Evolutionary conservation across 2,888 invertebrate genomes (phyloP).

Genomic region (Euplagia quadripunctaria): DNA sequence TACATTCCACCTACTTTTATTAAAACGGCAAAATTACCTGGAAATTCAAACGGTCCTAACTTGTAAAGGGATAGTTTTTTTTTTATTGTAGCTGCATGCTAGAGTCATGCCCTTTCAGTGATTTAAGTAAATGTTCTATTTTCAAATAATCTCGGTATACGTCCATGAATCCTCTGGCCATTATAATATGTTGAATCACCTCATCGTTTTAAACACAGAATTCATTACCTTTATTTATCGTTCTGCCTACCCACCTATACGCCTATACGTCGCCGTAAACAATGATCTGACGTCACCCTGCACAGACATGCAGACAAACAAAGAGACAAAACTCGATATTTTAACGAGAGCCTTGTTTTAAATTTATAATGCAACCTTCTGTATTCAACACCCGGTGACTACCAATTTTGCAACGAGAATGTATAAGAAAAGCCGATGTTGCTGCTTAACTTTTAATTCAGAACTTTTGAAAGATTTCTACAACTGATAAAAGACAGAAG

Average conservation of each 20-base stretch:
- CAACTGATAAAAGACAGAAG: too few species aligned
- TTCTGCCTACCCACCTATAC: slow-evolving; percentile 31
- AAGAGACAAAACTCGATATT: slow-evolving; percentile 71
- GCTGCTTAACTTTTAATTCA: slow-evolving; percentile 25
- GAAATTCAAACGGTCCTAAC: too few species aligned
- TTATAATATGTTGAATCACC: slow-evolving; percentile 2
- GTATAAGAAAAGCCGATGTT: slow-evolving; percentile 57
- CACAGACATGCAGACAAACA: slow-evolving; percentile 50
- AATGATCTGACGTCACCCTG: slow-evolving; percentile 48
- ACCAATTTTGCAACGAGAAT: slow-evolving; percentile 68
- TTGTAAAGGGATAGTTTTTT: too few species aligned
- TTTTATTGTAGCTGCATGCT: too few species aligned
- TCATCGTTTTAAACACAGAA: slow-evolving; percentile 17
- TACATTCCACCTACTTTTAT: too few species aligned
- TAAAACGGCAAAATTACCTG: too few species aligned
- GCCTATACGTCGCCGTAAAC: slow-evolving; percentile 29
- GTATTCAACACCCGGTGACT: slow-evolving; percentile 79
- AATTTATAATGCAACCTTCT: slow-evolving; percentile 83
- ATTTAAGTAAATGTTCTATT: too few species aligned
- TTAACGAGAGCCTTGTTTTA: slow-evolving; percentile 81
- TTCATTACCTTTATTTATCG: slow-evolving; percentile 29
- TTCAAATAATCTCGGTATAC: too few species aligned
- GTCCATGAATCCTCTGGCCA: not conserved
- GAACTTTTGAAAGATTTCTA: slow-evolving; percentile 13
- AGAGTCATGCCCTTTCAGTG: too few species aligned